Percentiles rank a stretch among this genome's conserved stretches.
These are phyloP conservation scores for Metopia argyrocephala DNA, from an alignment of 2,888 invertebrate species.

Conservation along the genomic window DNA sequence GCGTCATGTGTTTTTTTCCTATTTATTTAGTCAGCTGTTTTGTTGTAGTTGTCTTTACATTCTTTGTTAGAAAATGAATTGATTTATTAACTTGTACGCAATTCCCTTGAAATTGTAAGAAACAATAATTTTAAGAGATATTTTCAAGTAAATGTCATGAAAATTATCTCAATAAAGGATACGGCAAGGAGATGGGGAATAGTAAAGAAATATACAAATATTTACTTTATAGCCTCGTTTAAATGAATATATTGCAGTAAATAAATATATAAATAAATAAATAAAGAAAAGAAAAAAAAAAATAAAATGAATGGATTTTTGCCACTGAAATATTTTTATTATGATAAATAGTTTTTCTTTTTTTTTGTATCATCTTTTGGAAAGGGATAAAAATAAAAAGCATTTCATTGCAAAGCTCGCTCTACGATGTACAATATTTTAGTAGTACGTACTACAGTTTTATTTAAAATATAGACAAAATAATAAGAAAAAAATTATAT, in stretches of 20 bases:
- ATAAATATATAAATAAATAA: slow-evolving; percentile 4
- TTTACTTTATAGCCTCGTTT: slow-evolving; percentile 19
- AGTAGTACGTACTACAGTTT: not conserved
- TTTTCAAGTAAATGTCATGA: slow-evolving; percentile 2
- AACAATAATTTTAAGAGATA: not conserved
- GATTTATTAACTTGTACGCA: not conserved
- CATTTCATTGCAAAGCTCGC: not conserved
- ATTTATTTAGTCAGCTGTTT: not conserved
- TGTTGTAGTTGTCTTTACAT: too few relatives aligned
- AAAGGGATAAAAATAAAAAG: not conserved
- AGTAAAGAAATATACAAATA: slow-evolving; percentile 3
- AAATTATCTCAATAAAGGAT: not conserved
- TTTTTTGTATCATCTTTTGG: too few relatives aligned
- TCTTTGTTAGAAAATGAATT: not conserved
- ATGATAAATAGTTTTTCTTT: slow-evolving; percentile 40
- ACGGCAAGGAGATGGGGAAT: not conserved
- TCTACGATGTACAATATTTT: not conserved
- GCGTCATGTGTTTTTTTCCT: too few relatives aligned
- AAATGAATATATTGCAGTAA: not conserved
- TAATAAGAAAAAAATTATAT: not conserved
- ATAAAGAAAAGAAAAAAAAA: not conserved
- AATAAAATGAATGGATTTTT: not conserved
- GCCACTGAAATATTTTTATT: slow-evolving; percentile 44
- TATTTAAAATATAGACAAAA: not conserved
- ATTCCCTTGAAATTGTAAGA: not conserved